Evolutionary conservation across 2,888 invertebrate genomes (phyloP).

Genomic region (Synanthedon myopaeformis): DNA sequence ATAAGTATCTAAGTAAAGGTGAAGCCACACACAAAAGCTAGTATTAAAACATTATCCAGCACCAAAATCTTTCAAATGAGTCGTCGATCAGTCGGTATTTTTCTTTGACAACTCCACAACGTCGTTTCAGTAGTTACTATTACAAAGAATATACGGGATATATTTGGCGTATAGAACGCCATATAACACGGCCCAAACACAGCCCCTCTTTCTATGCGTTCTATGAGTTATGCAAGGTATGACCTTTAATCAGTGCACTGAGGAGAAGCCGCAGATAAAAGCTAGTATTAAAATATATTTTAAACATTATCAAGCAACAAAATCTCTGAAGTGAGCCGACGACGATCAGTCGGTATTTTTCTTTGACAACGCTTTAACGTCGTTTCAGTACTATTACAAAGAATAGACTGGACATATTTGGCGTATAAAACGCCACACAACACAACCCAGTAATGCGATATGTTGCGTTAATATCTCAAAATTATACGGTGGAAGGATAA

Average conservation of each 20-base stretch:
- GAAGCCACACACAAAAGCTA: too few species aligned
- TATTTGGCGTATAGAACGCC: constrained; percentile 34
- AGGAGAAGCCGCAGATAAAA: too few species aligned
- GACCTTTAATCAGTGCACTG: too few species aligned
- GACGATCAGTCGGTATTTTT: neutral
- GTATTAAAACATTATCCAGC: too few species aligned
- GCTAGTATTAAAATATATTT: neutral
- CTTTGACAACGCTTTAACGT: neutral
- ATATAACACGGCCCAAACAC: constrained; percentile 2
- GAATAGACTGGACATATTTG: constrained; percentile 22
- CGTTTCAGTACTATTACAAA: constrained; percentile 4
- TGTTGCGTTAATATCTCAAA: constrained; percentile 47
- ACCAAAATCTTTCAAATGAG: too few species aligned
- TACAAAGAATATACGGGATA: constrained; percentile 13
- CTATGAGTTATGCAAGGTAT: too few species aligned
- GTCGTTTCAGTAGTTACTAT: neutral
- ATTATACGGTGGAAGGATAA: constrained; percentile 46
- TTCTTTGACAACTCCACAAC: neutral
- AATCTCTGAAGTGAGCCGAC: neutral
- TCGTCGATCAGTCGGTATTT: neutral
- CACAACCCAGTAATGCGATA: neutral
- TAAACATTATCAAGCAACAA: neutral
- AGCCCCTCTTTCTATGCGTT: too few species aligned
- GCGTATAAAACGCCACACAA: constrained; percentile 30
- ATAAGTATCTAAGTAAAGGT: too few species aligned